Base-by-base conservation (phyloP, 2,113 vertebrate species). In the Cryptoleucopteryx plumbea region DNA sequence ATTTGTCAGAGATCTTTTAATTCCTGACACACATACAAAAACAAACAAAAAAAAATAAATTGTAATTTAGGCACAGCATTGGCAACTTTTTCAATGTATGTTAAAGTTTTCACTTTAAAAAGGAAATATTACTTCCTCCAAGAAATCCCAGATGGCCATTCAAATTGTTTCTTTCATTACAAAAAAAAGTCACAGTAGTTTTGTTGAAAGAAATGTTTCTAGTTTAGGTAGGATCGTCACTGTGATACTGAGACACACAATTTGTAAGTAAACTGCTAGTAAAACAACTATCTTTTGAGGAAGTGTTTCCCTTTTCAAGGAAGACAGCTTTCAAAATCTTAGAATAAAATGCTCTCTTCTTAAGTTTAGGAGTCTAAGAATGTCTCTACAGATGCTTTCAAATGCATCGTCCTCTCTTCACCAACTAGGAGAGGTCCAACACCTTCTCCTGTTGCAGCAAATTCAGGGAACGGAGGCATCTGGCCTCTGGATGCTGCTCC, bases 371-470 rank as follows among this genome's bases (percentile, higher is more conserved):
- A 66, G 18, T 22, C 25, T 68, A 58, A 45, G 25, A 19, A 31
- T 72, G 62, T 53, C 17, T 91, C 32, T 43, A 9, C 7, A 11
- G 0, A 1, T 42, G 34, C 16, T 73, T 81, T 62, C 11, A 70
- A 56, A 93, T 31, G 5, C 19, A 36, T 16, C 10, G 50, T 68
- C 20, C 2, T 74, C 7, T 68, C 16, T 12, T 71, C 18, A 15
- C 5, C 36, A 5, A 7, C 2, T 16, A 16, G 6, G 9, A 52
- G 26, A 73, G 13, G 14, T 79, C 43, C n/a, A 70, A 15, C 12
- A 19, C 1, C 7, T 2, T 5, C 10, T 81, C 22, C 20, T 34
- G 10, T 9, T 36, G 42, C 6, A 61, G 14, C 0, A 3, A 47
- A 61, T 43, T 45, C 23, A 43, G 32, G 42, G 19, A 29, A 40